Conservation (phyloP, 2,888 invertebrate species). For the Conus canariensis region DNA sequence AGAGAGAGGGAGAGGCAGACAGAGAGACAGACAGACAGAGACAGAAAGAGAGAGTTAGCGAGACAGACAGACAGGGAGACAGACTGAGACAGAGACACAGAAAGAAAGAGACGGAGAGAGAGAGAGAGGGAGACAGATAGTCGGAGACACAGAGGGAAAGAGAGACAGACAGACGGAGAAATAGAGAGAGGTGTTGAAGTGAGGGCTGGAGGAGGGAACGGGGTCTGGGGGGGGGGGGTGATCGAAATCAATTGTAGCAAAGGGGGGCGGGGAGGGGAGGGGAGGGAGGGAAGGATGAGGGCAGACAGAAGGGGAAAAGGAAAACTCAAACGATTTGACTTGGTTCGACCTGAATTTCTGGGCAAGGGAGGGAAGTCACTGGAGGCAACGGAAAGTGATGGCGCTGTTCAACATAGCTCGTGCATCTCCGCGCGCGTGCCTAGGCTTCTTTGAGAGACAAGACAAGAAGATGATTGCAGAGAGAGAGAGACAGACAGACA, state of each 20-base stretch:
- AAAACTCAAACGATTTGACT: not conserved
- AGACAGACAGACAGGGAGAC: too few relatives aligned
- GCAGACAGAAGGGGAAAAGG: too few relatives aligned
- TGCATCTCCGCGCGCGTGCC: not conserved
- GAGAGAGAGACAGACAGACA: not conserved
- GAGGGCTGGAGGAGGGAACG: not conserved
- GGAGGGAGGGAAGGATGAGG: too few relatives aligned
- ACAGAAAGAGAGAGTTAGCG: too few relatives aligned
- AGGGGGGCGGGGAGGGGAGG: not conserved
- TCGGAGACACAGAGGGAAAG: too few relatives aligned
- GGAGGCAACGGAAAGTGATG: not conserved
- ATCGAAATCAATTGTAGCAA: not conserved
- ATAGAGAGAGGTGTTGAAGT: too few relatives aligned
- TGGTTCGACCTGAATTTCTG: not conserved
- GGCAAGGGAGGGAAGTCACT: not conserved
- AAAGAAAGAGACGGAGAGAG: too few relatives aligned
- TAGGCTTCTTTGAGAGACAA: not conserved
- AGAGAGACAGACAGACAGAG: too few relatives aligned
- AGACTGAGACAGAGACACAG: too few relatives aligned
- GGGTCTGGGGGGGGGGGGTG: not conserved
- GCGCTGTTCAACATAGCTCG: not conserved
- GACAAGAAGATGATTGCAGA: not conserved
- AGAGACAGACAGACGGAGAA: too few relatives aligned
- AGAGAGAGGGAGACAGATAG: too few relatives aligned
- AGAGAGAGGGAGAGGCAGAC: too few relatives aligned